A percentile compares a stretch with the other conserved stretches of the same genome.
Conservation (phyloP, 2,888 invertebrate species). For the Lathronympha strigana region DNA sequence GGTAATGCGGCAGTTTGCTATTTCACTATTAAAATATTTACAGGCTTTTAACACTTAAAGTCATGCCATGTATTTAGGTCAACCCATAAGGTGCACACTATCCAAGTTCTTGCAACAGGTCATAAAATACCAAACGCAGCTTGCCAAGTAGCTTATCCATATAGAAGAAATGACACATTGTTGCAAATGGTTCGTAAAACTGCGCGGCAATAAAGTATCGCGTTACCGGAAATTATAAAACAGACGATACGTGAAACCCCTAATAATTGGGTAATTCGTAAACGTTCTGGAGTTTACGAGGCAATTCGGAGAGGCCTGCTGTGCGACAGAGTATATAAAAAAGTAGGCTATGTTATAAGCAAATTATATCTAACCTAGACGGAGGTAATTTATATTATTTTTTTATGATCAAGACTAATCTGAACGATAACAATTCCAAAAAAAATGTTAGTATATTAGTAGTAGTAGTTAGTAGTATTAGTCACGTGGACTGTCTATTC, state of each 20-base stretch:
- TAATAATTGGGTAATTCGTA: slow-evolving; percentile 34
- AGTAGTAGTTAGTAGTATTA: too few species aligned
- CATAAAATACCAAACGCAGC: slow-evolving; percentile 4
- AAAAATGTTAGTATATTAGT: too few species aligned
- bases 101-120: not conserved
- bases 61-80: slow-evolving; percentile 18
- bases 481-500: too few species aligned
- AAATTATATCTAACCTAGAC: too few species aligned
- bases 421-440: too few species aligned
- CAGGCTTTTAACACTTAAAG: slow-evolving; percentile 5
- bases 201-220: slow-evolving; percentile 28
- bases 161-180: slow-evolving; percentile 31
- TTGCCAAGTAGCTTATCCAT: slow-evolving; percentile 13
- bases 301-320: slow-evolving; percentile 19
- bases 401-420: too few species aligned
- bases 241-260: slow-evolving; percentile 38
- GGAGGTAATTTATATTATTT: too few species aligned
- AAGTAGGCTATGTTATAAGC: not conserved
- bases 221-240: slow-evolving; percentile 39
- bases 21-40: not conserved
- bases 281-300: slow-evolving; percentile 31
- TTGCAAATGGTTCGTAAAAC: slow-evolving; percentile 36
- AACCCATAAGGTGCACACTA: slow-evolving; percentile 9
- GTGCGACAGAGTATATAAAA: not conserved
- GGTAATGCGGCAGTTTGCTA: slow-evolving; percentile 1